Conservation (phyloP, 2,113 vertebrate genomes). For the Tachysurus fulvidraco region DNA sequence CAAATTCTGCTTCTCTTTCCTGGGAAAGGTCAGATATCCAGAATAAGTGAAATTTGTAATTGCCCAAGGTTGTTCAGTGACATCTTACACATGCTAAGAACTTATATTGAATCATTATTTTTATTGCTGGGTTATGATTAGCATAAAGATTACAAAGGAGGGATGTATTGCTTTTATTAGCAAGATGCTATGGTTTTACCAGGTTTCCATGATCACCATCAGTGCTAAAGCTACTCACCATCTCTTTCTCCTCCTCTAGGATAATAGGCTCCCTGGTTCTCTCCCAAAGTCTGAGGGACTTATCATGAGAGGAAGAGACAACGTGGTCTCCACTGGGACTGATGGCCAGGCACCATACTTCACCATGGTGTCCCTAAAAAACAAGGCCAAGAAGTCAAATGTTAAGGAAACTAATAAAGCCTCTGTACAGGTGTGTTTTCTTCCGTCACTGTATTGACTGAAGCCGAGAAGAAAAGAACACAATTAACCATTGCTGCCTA, state of each 20-base stretch:
- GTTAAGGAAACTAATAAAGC: background rate
- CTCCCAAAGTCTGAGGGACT: slow-evolving; percentile 95
- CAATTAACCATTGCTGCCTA: slow-evolving; percentile 36
- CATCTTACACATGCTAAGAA: background rate
- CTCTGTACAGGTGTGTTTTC: background rate
- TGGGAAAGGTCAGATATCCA: slow-evolving; percentile 55
- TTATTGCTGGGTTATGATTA: background rate
- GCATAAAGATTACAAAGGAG: background rate
- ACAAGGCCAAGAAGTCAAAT: background rate
- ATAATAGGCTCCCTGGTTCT: slow-evolving; percentile 91
- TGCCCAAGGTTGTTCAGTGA: background rate
- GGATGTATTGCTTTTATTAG: background rate
- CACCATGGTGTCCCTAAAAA: slow-evolving; percentile 88
- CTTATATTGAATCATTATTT: background rate
- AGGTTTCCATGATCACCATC: background rate
- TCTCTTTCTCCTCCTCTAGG: slow-evolving; percentile 92
- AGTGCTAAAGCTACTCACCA: slow-evolving; percentile 73
- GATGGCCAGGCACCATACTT: slow-evolving; percentile 91
- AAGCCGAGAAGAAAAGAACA: slow-evolving; percentile 31
- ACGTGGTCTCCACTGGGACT: slow-evolving; percentile 93
- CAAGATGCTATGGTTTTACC: background rate
- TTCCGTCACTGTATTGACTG: slow-evolving; percentile 4
- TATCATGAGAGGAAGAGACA: slow-evolving; percentile 92
- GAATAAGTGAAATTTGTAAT: background rate
- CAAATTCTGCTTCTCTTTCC: slow-evolving; percentile 92